Evolutionary conservation across 1,140 invertebrate species (phyloP).

Genomic region (Delia radicum): DNA sequence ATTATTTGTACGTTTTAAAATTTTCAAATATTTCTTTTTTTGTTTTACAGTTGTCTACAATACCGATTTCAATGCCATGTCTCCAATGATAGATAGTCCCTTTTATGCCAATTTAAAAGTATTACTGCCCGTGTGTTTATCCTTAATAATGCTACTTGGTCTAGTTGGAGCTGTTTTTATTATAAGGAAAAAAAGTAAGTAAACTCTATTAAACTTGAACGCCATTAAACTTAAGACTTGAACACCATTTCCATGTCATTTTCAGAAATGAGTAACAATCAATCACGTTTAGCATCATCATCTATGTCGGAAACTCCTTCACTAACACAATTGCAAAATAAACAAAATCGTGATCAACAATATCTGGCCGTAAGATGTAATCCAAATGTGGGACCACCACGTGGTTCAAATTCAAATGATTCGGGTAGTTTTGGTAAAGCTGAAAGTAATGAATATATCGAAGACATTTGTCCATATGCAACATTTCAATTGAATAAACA

Average conservation of each 20-base stretch:
- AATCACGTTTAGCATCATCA: conserved; percentile 47
- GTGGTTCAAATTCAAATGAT: conserved; percentile 57
- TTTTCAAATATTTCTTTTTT: not conserved
- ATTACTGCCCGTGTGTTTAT: conserved; percentile 67
- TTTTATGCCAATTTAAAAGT: conserved; percentile 71
- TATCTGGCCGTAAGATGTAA: conserved; percentile 65
- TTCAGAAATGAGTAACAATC: conserved; percentile 43
- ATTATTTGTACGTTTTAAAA: too few species aligned
- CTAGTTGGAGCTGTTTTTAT: conserved; percentile 65
- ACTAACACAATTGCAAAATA: conserved; percentile 72
- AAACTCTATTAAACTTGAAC: not conserved
- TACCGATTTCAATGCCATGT: conserved; percentile 63
- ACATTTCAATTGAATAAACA: conserved; percentile 87
- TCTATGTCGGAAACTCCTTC: conserved; percentile 66
- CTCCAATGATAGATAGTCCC: conserved; percentile 63
- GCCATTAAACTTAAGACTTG: not conserved
- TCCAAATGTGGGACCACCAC: conserved; percentile 53
- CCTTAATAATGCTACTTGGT: conserved; percentile 66
- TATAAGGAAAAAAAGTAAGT: conserved; percentile 67
- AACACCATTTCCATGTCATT: not conserved
- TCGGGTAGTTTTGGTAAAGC: conserved; percentile 60
- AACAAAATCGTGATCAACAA: conserved; percentile 73
- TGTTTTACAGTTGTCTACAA: conserved; percentile 55
- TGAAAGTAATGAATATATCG: conserved; percentile 73
- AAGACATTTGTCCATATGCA: conserved; percentile 88